Base-by-base conservation (phyloP, 2,797 vertebrate species). In the Microcaecilia unicolor region DNA sequence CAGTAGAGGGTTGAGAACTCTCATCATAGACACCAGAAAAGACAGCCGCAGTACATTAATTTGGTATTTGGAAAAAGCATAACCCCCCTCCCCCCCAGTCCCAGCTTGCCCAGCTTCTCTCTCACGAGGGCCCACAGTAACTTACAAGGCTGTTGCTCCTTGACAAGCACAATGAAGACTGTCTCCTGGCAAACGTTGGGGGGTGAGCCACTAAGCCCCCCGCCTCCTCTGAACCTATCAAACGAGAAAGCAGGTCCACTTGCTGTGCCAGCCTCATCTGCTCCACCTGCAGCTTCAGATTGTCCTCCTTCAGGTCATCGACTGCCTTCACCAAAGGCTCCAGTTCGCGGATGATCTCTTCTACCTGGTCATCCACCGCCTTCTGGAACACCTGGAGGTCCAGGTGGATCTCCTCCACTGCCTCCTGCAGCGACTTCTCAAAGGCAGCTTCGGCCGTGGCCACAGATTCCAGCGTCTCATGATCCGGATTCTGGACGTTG, bases 351-450 rank as follows among this genome's bases (percentile, higher is more conserved):
- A 60, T 44, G 0, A 71, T 80, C 47, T 58, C 66, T 47, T 83
- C 72, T 3, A 93, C 59, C 9, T 61, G 78, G 28, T 46, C 72
- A 35, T 90, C 70, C 37, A 92, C 56, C 0, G 17, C 66, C 17
- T 52, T 74, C 31, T 64, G 54, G 18, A 92, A 91, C 0, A 49
- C 74, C 58, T 83, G 74, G 41, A 93, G 67, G 37, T 95, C 89
- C n/a, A 15, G 55, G 15, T 63, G 80, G 31, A 95, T 68, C 51
- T 91, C 84, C 19, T 66, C 60, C 28, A 90, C 38, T 0, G 78
- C 84, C 41, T 44, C 70, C 16, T 41, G 61, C 34, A 88, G 39
- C 4, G 52, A 64, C 4, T 57, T 44, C 9, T 79, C 82, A n/a
- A 88, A 65, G 5, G 44, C 55, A 8, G 31, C n/a, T n/a, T n/a